Base-by-base conservation (phyloP, 2,113 vertebrate genomes). In the Scolopax mira region DNA sequence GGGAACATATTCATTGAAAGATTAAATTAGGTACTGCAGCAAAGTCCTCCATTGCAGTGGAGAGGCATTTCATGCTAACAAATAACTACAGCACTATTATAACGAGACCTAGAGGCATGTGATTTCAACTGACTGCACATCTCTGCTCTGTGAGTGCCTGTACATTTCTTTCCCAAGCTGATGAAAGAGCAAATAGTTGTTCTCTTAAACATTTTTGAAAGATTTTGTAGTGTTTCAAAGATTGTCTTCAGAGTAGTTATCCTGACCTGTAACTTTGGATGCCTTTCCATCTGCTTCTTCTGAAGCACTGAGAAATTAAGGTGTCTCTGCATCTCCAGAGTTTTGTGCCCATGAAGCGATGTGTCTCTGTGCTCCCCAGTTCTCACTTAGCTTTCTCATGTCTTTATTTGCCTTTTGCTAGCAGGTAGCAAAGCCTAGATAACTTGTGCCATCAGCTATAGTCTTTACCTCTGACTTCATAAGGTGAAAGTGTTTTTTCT, bases 51-150 rank as follows among this genome's bases (percentile, higher is more conserved):
- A 1, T 78, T 82, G 60, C 83, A 90, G 49, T 61, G 81, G 52
- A 94, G 88, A 88, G 51, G 81, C 79, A 95, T 91, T 95, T 95
- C 69, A 85, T 79, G 72, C 79, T 91, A 95, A 88, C 91, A 95
- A 93, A 96, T 82, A 95, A 90, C 75, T 81, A 89, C 83, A 94
- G 84, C 39, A 16, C 80, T 92, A 88, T 91, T 95, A 92, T 84
- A 95, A 94, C 7, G 1, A 94, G 95, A 92, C 91, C 82, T 89
- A 72, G 75, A 83, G 91, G 78, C 77, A 62, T 79, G 58, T 70
- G 91, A 90, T 90, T 97, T 94, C 95, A 92, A 92, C 90, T 89
- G 88, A 72, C 83, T 96, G 93, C 88, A 79, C 75, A 74, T 85
- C 84, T 94, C 60, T 83, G 62, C 64, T 90, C 69, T 86, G 22